Base-by-base conservation (phyloP, 1,140 invertebrate genomes). In the Bacillus rossius region DNA sequence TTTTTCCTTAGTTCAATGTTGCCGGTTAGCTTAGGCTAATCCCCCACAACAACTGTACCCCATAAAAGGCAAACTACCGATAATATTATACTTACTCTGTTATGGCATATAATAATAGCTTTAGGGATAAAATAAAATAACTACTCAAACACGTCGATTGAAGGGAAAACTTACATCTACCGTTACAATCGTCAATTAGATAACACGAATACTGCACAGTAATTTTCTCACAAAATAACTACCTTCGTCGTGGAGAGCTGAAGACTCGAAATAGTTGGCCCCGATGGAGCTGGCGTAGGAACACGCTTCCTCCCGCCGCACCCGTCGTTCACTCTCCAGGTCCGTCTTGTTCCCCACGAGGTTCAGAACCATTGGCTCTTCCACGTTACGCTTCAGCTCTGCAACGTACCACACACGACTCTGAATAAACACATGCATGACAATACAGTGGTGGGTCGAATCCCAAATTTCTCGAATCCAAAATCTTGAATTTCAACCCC, bases 281-380 rank as follows among this genome's bases (percentile, higher is more conserved):
- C 86, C 88, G 23, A 95, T 92, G n/a, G 81, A 83, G 17, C 77
- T 78, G 2, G 92, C 88, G 75, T 91, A 95, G 50, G 85, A 75
- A 45, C 79, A 71, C 0, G 86, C 92, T 66, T 93, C 90, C 19
- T 84, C 81, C 0, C 72, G 69, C 0, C 79, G 66, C 0, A 94
- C 85, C 56, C 86, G 77, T n/a, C 82, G 65, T 1, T 83, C 67
- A n/a, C 79, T 70, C 20, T 71, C 72, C 60, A 94, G 71, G 72
- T 95, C 92, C 59, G 82, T 80, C 71, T 95, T 94, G 70, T 94
- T 95, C 2, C 91, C 91, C 20, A 93, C 84, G n/a, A 95, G 73
- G 1, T 84, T 84, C 1, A 93, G 69, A 14, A 91, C 82, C 74
- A 94, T 83, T 0, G 84, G 75, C 54, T 86, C 83, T 34, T 87